Evolutionary conservation across 2,797 vertebrate species (phyloP).

Genomic region (Hapalemur alaotrensis): DNA sequence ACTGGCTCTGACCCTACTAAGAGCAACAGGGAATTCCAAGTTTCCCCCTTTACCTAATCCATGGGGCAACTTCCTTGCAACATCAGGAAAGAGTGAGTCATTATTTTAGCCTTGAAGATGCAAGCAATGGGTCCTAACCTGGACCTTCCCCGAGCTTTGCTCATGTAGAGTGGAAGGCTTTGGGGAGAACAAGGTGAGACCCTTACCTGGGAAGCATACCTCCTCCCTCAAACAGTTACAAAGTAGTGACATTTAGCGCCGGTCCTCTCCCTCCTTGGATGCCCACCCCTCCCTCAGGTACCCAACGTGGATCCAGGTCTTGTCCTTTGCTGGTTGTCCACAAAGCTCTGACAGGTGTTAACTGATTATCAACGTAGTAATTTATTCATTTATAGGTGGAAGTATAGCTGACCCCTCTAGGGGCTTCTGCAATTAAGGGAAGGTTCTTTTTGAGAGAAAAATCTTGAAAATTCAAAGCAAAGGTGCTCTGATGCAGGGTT

Average conservation of each 20-base stretch:
- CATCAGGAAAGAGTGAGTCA: not conserved
- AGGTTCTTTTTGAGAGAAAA: not conserved
- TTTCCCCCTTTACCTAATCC: not conserved
- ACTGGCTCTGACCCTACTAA: not conserved
- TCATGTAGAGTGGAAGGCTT: not conserved
- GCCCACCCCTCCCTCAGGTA: not conserved
- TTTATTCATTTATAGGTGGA: not conserved
- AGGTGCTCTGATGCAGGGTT: not conserved
- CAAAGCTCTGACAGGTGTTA: not conserved
- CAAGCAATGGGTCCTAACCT: not conserved
- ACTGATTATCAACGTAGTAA: not conserved
- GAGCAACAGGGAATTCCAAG: not conserved
- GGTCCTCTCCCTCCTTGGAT: not conserved
- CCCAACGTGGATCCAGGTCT: not conserved
- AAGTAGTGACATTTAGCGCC: not conserved
- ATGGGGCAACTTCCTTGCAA: not conserved
- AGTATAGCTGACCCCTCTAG: not conserved
- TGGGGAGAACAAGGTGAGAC: not conserved
- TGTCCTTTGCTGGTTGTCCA: not conserved
- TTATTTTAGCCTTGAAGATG: not conserved
- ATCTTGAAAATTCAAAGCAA: not conserved
- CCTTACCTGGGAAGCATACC: not conserved
- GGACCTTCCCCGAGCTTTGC: not conserved
- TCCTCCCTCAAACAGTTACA: not conserved
- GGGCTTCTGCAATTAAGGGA: not conserved